Percentiles rank a stretch among this genome's conserved stretches.
Conservation (phyloP, 2,113 vertebrate species). For the Oreocharis arfaki region DNA sequence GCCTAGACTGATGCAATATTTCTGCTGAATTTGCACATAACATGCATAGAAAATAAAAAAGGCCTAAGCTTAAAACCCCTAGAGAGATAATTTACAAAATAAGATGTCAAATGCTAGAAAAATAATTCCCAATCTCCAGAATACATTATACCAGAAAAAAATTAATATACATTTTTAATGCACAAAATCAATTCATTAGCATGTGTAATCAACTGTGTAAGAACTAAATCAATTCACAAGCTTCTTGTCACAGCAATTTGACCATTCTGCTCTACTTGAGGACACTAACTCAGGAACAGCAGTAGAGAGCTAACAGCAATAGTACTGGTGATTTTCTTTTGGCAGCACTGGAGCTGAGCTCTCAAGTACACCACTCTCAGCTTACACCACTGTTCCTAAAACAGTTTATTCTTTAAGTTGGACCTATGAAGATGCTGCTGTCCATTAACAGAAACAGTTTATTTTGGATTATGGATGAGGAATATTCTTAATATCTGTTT, state of each 20-base stretch:
- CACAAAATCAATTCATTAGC: constrained; percentile 27
- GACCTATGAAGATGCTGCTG: not conserved
- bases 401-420: not conserved
- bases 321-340: not conserved
- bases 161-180: constrained; percentile 11
- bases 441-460: not conserved
- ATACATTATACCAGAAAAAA: not conserved
- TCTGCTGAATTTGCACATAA: not conserved
- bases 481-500: not conserved
- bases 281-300: not conserved
- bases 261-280: not conserved
- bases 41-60: not conserved
- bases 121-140: constrained; percentile 5
- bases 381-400: not conserved
- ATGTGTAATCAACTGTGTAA: constrained; percentile 14
- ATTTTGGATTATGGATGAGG: not conserved
- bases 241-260: not conserved
- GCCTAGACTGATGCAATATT: not conserved
- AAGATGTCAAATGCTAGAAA: constrained; percentile 7
- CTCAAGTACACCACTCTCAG: not conserved
- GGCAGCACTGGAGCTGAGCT: not conserved
- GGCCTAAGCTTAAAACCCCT: not conserved
- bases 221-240: constrained; percentile 22
- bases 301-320: not conserved
- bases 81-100: constrained; percentile 7